A percentile compares a stretch with the other conserved stretches of the same genome.
Conservation (phyloP, 30 jellyfish, hydroid and myxozoan genomes). For the Rhopilema esculentum region DNA sequence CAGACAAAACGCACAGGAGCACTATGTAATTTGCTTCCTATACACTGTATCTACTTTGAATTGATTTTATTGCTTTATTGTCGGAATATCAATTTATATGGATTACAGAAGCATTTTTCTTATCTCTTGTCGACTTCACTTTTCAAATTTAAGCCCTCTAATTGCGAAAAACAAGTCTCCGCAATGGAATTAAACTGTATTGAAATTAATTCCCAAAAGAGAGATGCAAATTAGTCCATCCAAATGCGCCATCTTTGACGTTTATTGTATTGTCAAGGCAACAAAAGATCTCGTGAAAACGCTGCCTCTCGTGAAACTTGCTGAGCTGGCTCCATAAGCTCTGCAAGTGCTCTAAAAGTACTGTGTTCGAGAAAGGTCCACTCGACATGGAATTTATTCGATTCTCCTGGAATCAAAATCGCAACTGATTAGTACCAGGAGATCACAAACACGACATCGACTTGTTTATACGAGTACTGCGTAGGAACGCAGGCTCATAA, state of each 20-base stretch:
- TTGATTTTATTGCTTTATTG: not conserved
- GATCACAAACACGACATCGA: conserved; percentile 35
- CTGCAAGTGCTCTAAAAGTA: conserved; percentile 23
- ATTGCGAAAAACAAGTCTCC: conserved; percentile 38
- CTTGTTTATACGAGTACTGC: conserved; percentile 61
- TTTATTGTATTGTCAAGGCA: conserved; percentile 20
- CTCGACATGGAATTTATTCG: conserved; percentile 48
- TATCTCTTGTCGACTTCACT: conserved; percentile 33
- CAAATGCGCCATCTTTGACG: conserved; percentile 35
- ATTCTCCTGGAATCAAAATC: conserved; percentile 12
- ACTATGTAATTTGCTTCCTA: conserved; percentile 7
- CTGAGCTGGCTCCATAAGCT: conserved; percentile 77
- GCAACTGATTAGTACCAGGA: conserved; percentile 61
- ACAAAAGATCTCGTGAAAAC: conserved; percentile 31
- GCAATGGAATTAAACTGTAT: not conserved
- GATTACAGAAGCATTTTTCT: conserved; percentile 21
- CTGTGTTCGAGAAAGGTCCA: conserved; percentile 38
- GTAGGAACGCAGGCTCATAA: conserved; percentile 62
- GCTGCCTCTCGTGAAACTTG: conserved; percentile 45
- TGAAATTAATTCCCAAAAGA: conserved; percentile 25
- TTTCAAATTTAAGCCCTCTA: conserved; percentile 2
- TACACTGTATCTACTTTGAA: not conserved
- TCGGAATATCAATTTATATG: not conserved
- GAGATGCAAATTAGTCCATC: conserved; percentile 15
- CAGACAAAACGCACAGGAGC: not conserved